Percentiles rank a stretch among this genome's conserved stretches.
Evolutionary conservation across 1,140 invertebrate genomes (phyloP).

Genomic region (Papilio machaon): DNA sequence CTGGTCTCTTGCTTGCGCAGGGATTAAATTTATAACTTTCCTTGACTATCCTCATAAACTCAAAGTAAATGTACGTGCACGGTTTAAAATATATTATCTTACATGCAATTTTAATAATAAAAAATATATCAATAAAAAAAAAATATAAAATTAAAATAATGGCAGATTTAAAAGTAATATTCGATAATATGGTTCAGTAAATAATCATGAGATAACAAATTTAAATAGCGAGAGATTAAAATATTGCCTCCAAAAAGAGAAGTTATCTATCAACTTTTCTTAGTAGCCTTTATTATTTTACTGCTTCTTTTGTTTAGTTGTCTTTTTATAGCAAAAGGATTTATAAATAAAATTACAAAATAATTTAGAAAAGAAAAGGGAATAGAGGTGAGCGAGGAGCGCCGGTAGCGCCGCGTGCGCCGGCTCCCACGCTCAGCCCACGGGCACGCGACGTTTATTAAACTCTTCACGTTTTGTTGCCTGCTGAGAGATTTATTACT

Average conservation of each 20-base stretch:
- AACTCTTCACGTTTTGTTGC: conserved; percentile 39
- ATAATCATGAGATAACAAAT: too few species aligned
- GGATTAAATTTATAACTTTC: conserved; percentile 76
- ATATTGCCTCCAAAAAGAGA: too few species aligned
- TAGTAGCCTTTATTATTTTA: background rate
- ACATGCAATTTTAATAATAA: background rate
- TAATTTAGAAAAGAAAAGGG: conserved; percentile 17
- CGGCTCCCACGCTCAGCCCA: conserved; percentile 27
- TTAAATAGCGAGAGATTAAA: too few species aligned
- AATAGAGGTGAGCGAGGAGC: background rate
- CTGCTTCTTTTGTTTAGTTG: background rate
- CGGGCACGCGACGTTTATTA: conserved; percentile 38
- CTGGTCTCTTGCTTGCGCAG: conserved; percentile 69
- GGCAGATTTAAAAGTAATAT: background rate
- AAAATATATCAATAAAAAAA: background rate
- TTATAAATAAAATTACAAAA: background rate
- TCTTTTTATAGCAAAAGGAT: background rate
- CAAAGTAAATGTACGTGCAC: conserved; percentile 48
- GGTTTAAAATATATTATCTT: conserved; percentile 9
- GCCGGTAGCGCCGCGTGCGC: conserved; percentile 17
- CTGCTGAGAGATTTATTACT: conserved; percentile 39
- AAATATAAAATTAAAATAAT: background rate
- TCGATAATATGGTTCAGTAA: too few species aligned
- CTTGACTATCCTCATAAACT: conserved; percentile 69
- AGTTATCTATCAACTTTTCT: too few species aligned